Base-by-base conservation (phyloP, 2,888 invertebrate genomes). In the Antheraea assamensis region DNA sequence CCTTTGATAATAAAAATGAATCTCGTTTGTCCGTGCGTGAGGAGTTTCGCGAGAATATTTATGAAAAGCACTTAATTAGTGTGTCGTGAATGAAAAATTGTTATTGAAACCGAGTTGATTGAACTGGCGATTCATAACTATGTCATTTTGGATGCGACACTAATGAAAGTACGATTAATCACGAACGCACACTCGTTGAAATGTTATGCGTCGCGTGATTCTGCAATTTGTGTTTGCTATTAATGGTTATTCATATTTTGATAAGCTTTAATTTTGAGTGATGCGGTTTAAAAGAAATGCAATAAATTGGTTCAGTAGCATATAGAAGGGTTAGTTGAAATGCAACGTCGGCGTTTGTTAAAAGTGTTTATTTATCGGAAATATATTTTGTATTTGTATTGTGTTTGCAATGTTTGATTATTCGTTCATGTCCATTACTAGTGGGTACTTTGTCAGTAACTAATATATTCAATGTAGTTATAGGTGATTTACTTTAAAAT, bases 71-170 rank as follows among this genome's bases (percentile, higher is more conserved):
- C 92, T 94, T 93, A 94, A 94, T 94, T 94, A 94, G 93, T 92
- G 87, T 93, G 93, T 93, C 92, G 91, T 89, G 93, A 90, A 91
- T 94, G 93, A 94, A 93, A 94, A 94, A 94, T 94, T 93, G 93
- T 93, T 94, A 93, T 94, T 92, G 93, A 92, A 92, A 93, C 92
- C 87, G 87, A 90, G 88, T 88, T 92, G 92, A 94, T 94, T 92
- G 93, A 93, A 92, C 91, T 90, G 90, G 90, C 91, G 87, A 91
- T 90, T 93, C 90, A 91, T 93, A 93, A 93, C 92, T 92, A 90
- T 94, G 93, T 92, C 93, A 92, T 93, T 93, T 93, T 89, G 90
- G 91, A 92, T 90, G 90, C 85, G 87, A 88, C 87, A 85, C 86
- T 91, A 91, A 93, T 93, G 92, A 91, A 92, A 92, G 89, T 80